Base-by-base conservation (phyloP, 2,113 vertebrate genomes). In the Etheostoma spectabile region DNA sequence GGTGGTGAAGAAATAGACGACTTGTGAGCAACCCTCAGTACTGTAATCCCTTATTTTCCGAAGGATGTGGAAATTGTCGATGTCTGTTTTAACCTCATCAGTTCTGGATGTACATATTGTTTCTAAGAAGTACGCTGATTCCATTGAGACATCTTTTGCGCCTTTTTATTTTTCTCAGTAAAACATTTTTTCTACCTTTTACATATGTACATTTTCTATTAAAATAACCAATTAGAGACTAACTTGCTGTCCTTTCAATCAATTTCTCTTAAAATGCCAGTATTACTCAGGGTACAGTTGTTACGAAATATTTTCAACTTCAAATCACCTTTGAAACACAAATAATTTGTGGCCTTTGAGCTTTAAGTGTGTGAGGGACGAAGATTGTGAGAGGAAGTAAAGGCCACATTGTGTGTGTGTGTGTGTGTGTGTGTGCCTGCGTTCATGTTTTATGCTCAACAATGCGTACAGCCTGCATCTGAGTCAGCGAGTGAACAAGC, bases 121-220 rank as follows among this genome's bases (percentile, higher is more conserved):
- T 88, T 70, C 67, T 64, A 51, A 77, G 74, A 82, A 86, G 79
- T 78, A 77, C 78, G 87, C 81, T 56, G 76, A 86, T 91, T 92
- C 85, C 90, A 81, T 60, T 82, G 49, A 92, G 61, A 88, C 78
- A 79, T 86, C 71, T 86, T 88, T 88, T 69, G 85, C 27, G 42
- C 74, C 77, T 77, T 88, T 91, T 92, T 88, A 92, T 89, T 86
- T 89, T 91, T 92, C 77, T 86, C 87, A 90, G 76, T 85, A 79
- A 84, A 84, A 83, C 70, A 78, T 90, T 90, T 92, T 94, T 94
- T 94, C 90, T 93, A 94, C 84, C 77, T 88, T 93, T 91, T 86
- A 93, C 91, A 90, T 90, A 86, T 94, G 94, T 95, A 91, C 74
- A 89, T 89, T 93, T 95, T 93, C 63, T 93, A 94, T 89, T 93